phyloP scores from a whole-genome alignment of 2,113 vertebrate species.

The Mystacornis crossleyi region DNA sequence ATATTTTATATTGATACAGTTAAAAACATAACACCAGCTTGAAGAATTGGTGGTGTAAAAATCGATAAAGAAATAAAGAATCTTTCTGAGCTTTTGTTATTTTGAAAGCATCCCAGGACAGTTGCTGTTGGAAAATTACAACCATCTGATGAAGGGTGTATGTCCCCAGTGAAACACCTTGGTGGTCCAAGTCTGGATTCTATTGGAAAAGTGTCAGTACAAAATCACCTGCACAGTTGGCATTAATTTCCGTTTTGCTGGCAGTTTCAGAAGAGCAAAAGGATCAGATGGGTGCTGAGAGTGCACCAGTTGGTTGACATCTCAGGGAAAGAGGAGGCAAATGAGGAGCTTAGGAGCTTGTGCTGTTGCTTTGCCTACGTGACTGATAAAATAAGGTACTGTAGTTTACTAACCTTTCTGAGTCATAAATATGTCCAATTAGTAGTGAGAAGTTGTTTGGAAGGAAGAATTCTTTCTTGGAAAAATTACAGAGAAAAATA shows the following conservation, averaged over 20 bases:
- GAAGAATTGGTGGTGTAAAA: neutral
- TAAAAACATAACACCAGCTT: neutral
- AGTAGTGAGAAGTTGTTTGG: neutral
- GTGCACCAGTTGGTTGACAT: neutral
- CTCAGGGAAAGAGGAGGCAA: neutral
- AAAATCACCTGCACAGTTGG: neutral
- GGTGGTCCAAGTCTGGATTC: neutral
- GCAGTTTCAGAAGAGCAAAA: neutral
- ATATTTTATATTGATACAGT: neutral
- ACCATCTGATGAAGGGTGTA: neutral
- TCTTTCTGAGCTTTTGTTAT: neutral
- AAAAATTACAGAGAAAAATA: neutral
- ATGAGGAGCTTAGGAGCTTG: neutral
- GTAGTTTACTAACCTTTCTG: neutral
- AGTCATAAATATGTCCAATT: neutral
- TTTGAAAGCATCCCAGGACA: neutral
- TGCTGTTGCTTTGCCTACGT: neutral
- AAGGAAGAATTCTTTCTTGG: neutral
- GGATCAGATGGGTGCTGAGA: neutral
- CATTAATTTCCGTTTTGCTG: constrained; percentile 24
- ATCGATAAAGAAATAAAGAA: neutral
- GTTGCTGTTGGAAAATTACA: neutral
- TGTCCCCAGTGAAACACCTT: neutral
- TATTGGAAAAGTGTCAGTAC: constrained; percentile 6
- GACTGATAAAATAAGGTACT: neutral